phyloP scores from a whole-genome alignment of 2,797 vertebrate species.

The Hippocampus kuda region DNA sequence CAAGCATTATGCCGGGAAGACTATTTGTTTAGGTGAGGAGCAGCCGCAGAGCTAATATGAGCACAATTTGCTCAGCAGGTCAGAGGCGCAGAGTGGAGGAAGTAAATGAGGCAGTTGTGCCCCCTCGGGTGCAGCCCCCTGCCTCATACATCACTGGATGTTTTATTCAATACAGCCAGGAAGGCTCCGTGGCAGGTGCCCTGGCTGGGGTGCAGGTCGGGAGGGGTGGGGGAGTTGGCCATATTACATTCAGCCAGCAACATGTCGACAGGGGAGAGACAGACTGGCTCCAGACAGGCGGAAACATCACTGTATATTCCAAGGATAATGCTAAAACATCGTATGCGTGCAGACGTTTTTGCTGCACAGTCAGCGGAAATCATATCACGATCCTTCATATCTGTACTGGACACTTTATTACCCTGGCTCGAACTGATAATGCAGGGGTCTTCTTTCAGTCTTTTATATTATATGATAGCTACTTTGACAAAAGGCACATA shows the following conservation, averaged over 20 bases:
- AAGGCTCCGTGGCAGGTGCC: slow-evolving; percentile 69
- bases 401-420: background rate
- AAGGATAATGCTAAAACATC: slow-evolving; percentile 55
- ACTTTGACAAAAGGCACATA: too few relatives aligned
- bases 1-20: slow-evolving; percentile 65
- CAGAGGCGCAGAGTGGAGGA: slow-evolving; percentile 66
- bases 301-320: slow-evolving; percentile 42
- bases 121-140: slow-evolving; percentile 67
- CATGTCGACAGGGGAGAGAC: slow-evolving; percentile 47
- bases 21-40: slow-evolving; percentile 74
- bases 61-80: slow-evolving; percentile 74
- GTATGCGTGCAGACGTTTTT: slow-evolving; percentile 31
- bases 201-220: slow-evolving; percentile 50
- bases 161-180: slow-evolving; percentile 74
- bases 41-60: slow-evolving; percentile 72
- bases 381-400: slow-evolving; percentile 38
- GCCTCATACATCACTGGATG: slow-evolving; percentile 74
- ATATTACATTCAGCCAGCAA: slow-evolving; percentile 60
- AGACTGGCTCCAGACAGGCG: slow-evolving; percentile 35
- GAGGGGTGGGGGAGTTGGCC: slow-evolving; percentile 41
- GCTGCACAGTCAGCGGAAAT: slow-evolving; percentile 44
- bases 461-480: too few relatives aligned
- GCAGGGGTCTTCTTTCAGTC: too few relatives aligned
- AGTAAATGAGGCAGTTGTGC: slow-evolving; percentile 72
- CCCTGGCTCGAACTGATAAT: background rate